Evolutionary conservation across 2,888 invertebrate genomes (phyloP), one percentile per base, ranked within the genome.

Genomic region (Ametastegia equiseti): DNA sequence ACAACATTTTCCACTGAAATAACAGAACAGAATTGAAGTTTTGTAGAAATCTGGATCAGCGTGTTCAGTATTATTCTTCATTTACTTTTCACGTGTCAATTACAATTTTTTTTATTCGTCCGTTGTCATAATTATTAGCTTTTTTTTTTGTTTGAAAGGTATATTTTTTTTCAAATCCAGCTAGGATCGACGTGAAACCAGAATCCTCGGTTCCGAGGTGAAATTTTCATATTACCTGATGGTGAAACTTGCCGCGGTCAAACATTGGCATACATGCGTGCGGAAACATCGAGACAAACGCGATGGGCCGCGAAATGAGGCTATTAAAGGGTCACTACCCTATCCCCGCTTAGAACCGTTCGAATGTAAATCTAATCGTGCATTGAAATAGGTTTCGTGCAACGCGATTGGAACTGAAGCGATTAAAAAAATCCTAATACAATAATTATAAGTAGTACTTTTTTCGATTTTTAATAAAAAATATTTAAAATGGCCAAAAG

Each of bases 241-340:
- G 42, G 11, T n/a, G 47, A 47, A 71, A 30, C 47, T 19, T 45
- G 71, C 30, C 47, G 71, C 30, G 71, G 71, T 71, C 30, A 71
- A 47, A 71, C 71, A 71, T 71, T 30, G 45, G 47, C 13, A 71
- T 71, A 47, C 36, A n/a, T n/a, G 19, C 54, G 11, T 27, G 39
- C 36, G 39, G 19, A 67, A 23, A 33, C 27, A 71, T 45, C 23
- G 80, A 80, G 82, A 82, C 82, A 83, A 86, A 86, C 85, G 85
- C 87, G 87, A 89, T 87, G 87, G 85, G 80, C 82, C 86, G 86
- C 84, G 88, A 88, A 89, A 89, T 86, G 88, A 87, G 87, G 87
- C 86, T 88, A 87, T 88, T 88, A 88, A 87, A 86, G 82, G 88
- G 85, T 85, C 85, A 86, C 27, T 42, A 42, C 47, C 85, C 87